Base-by-base conservation (phyloP, 30 jellyfish, hydroid and myxozoan species). In the Sanderia malayensis region DNA sequence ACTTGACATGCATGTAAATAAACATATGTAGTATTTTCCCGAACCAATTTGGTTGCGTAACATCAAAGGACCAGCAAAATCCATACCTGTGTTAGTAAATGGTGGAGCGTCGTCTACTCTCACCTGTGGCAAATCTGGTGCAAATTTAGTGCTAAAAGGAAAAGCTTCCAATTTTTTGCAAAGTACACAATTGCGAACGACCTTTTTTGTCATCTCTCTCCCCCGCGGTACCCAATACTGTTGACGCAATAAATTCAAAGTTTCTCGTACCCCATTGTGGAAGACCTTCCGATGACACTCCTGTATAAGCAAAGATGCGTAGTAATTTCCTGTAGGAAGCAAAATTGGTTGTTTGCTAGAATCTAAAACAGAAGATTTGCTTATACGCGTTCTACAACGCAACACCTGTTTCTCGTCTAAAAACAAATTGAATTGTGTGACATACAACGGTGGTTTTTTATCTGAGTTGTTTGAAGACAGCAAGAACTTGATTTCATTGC, bases 101-200 rank as follows among this genome's bases (percentile, higher is more conserved):
- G 84, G 77, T 15, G 84, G 76, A 13, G 11, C 81, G 31, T 71
- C 76, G 72, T 67, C 72, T 8, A 71, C 78, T 46, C 84, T 58
- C 9, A 26, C 19, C 18, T 31, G 20, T n/a, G 89, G 89, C 73
- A 77, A 53, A 46, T 44, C 62, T 46, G 82, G 23, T 41, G 32
- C 13, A 47, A 22, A 62, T 31, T 24, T 27, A 2, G 83, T 41
- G 32, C 44, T 32, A 67, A 64, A 79, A 29, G 91, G 83, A 24
- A 46, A 26, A 20, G 84, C 91, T 57, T 79, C 83, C 26, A 37
- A 55, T 49, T 49, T 79, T 44, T 67, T 66, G 61, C 91, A 79
- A 11, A 79, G 64, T 18, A 79, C 30, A 47, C 91, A 79, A 29
- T 47, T 20, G 4, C 73, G 21, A 26, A 77, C 23, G 24, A 77